These are phyloP conservation scores for Cepaea nemoralis DNA, from an alignment of 1,140 invertebrate species.

Conservation along the genomic window DNA sequence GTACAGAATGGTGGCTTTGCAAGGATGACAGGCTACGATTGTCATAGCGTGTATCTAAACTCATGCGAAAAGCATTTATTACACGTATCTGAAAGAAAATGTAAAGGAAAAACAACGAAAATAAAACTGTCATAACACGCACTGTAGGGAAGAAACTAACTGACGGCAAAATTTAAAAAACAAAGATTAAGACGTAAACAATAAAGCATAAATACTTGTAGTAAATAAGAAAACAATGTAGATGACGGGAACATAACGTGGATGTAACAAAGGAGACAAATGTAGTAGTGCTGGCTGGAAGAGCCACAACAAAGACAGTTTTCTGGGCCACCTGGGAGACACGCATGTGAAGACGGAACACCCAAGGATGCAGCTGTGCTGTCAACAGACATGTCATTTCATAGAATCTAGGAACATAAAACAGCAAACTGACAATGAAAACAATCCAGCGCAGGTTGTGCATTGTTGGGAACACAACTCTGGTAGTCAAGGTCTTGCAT, in stretches of 20 bases:
- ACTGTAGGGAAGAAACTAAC: not conserved
- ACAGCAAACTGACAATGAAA: not conserved
- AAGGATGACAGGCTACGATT: constrained; percentile 69
- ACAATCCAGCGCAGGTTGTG: not conserved
- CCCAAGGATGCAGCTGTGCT: not conserved
- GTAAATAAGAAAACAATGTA: not conserved
- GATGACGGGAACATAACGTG: no score
- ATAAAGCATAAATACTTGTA: not conserved
- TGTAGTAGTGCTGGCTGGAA: no score
- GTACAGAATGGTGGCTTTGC: constrained; percentile 69
- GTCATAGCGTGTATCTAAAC: constrained; percentile 93
- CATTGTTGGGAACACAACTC: not conserved
- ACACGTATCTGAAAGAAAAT: constrained; percentile 82
- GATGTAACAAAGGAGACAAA: no score
- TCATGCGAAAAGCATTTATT: constrained; percentile 99
- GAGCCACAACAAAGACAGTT: no score
- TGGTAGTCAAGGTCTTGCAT: not conserved
- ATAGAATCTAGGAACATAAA: not conserved
- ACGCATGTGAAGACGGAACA: not conserved
- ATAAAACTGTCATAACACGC: constrained; percentile 15
- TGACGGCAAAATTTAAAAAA: not conserved
- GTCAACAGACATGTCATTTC: not conserved
- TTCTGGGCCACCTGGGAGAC: not conserved
- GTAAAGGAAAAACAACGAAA: constrained; percentile 43
- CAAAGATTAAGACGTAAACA: not conserved